These are phyloP conservation scores for Oenanthe oenanthe DNA, from an alignment of 2,113 vertebrate species.

Conservation along the genomic window DNA sequence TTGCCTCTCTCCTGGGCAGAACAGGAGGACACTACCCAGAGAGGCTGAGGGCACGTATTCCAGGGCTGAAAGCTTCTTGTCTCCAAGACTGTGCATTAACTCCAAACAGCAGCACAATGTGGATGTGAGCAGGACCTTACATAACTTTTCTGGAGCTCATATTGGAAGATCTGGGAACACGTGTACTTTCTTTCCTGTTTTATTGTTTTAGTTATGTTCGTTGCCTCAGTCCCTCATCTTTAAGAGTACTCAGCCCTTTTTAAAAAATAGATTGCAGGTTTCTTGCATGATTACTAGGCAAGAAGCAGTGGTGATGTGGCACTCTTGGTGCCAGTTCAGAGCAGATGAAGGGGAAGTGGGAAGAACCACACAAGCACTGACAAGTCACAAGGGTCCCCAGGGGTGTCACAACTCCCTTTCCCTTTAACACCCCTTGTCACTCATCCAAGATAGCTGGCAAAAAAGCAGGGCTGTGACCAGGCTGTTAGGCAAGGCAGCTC, in stretches of 20 bases:
- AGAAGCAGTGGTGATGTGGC: neutral
- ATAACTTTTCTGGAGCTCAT: neutral
- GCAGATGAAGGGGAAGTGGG: neutral
- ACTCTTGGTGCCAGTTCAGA: neutral
- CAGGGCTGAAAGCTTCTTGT: neutral
- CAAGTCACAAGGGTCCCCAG: neutral
- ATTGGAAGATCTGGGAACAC: neutral
- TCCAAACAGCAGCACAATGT: neutral
- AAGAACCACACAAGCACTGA: neutral
- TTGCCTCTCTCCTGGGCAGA: neutral
- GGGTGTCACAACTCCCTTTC: neutral
- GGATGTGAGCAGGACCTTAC: neutral
- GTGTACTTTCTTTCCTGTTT: neutral
- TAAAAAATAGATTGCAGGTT: neutral
- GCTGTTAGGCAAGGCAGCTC: fast-evolving
- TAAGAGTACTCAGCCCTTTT: neutral
- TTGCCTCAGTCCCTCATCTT: neutral
- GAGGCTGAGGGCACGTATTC: neutral
- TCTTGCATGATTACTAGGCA: neutral
- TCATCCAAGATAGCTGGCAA: fast-evolving
- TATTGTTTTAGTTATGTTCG: neutral
- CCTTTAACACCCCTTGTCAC: neutral
- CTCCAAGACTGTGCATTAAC: neutral
- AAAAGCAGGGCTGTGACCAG: neutral
- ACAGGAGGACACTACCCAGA: neutral